A percentile compares a stretch with the other conserved stretches of the same genome.
These are phyloP conservation scores for Podabrus alpinus DNA, from an alignment of 2,888 invertebrate genomes.

Conservation along the genomic window DNA sequence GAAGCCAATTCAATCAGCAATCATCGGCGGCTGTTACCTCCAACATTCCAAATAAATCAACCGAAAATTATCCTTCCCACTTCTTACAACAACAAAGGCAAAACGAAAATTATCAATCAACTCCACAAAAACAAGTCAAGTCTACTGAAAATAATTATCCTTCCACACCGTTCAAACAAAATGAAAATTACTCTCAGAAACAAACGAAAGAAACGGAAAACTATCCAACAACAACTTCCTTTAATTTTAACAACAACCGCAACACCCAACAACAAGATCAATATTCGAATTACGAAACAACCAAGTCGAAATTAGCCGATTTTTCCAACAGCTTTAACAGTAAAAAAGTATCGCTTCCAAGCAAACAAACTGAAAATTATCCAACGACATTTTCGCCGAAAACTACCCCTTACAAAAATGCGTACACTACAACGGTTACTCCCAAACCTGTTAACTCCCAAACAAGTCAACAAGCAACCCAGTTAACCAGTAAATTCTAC, in stretches of 20 bases:
- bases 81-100: constrained; percentile 22
- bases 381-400: constrained; percentile 51
- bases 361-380: constrained; percentile 39
- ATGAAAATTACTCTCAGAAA: constrained; percentile 33
- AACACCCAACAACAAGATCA: constrained; percentile 11
- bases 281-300: constrained; percentile 30
- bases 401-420: constrained; percentile 25
- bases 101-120: constrained; percentile 46
- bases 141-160: constrained; percentile 20
- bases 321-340: constrained; percentile 29
- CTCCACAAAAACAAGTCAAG: constrained; percentile 24
- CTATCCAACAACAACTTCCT: constrained; percentile 35
- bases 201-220: constrained; percentile 36
- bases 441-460: constrained; percentile 46
- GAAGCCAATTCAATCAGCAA: constrained; percentile 23
- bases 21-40: not conserved
- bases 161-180: constrained; percentile 15
- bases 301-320: constrained; percentile 37
- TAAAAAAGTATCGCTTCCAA: constrained; percentile 34
- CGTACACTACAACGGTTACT: constrained; percentile 47
- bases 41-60: not conserved
- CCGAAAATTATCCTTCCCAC: not conserved
- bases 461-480: constrained; percentile 33
- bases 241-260: constrained; percentile 12
- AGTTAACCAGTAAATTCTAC: constrained; percentile 5